Evolutionary conservation across 2,888 invertebrate species (phyloP).

Genomic region (Cryptocephalus primarius): DNA sequence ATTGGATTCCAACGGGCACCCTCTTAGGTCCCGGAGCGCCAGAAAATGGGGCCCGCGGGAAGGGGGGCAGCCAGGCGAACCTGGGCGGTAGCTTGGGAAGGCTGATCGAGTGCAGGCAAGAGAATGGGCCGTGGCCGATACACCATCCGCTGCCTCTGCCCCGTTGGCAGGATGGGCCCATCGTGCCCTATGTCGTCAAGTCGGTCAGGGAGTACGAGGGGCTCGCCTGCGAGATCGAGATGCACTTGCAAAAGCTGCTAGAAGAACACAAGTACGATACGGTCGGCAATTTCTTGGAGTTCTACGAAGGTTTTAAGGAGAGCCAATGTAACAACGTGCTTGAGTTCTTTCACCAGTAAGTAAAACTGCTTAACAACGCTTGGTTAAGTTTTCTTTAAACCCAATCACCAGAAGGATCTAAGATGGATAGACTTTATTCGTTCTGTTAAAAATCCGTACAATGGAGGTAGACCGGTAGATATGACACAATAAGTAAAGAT

Average conservation of each 20-base stretch:
- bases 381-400: no score
- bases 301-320: constrained; percentile 53
- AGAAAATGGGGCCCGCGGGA: constrained; percentile 6
- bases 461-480: no score
- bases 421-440: no score
- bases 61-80: constrained; percentile 1
- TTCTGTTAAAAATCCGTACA: no score
- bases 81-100: constrained; percentile 13
- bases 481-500: no score
- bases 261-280: constrained; percentile 84
- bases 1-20: constrained; percentile 37
- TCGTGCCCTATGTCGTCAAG: constrained; percentile 39
- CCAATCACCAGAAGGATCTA: no score
- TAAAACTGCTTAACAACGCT: neutral
- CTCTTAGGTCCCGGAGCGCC: constrained; percentile 21
- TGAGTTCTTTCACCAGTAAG: constrained; percentile 56
- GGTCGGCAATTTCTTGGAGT: constrained; percentile 68
- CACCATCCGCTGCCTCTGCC: constrained; percentile 67
- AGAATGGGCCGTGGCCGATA: constrained; percentile 51
- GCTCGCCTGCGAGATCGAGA: constrained; percentile 68
- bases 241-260: constrained; percentile 66
- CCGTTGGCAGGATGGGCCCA: constrained; percentile 49
- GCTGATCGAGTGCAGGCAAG: constrained; percentile 33
- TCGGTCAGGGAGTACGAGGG: constrained; percentile 62
- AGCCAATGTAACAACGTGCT: constrained; percentile 53